Base-by-base conservation (phyloP, 1,140 invertebrate genomes). In the Onthophagus taurus region DNA sequence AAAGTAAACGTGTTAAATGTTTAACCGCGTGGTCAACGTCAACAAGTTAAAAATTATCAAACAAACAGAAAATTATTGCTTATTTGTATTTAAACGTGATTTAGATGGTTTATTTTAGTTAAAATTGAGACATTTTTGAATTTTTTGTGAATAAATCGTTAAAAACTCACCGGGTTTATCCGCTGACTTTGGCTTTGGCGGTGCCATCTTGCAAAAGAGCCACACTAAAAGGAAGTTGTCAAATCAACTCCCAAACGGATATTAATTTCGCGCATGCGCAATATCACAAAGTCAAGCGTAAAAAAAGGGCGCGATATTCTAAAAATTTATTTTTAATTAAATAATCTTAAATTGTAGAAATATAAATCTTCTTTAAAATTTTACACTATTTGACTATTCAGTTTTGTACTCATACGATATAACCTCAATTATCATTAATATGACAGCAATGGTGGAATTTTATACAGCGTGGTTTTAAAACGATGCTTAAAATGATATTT, bases 121-220 rank as follows among this genome's bases (percentile, higher is more conserved):
- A n/a, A n/a, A n/a, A n/a, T n/a, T 34, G 14, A 7, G n/a, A 20
- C 20, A 9, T 12, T 20, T 3, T 13, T 17, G 34, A 35, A 41
- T 41, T 33, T 37, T 34, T 21, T 31, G 8, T 37, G 42, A 49
- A 46, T 41, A 34, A 59, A 52, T 20, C 30, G 8, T 41, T 11
- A 41, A 13, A 45, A 44, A 58, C 66, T 66, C 72, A 79, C 76
- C 75, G 68, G 76, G 60, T 66, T 79, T 78, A 44, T 78, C 77
- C 56, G 74, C 69, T 31, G 72, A 63, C 54, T 75, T 75, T 58
- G 75, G 69, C 67, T 80, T 79, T 45, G 70, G 63, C 50, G 77
- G 76, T 65, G 76, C 75, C 77, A 80, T 80, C 67, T 76, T 75
- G 60, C 52, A 60, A 61, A 67, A 68, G 67, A 67, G 60, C 51